Percentiles rank a stretch among this genome's conserved stretches.
Evolutionary conservation across 2,113 vertebrate species (phyloP).

Genomic region (Toxostoma redivivum): DNA sequence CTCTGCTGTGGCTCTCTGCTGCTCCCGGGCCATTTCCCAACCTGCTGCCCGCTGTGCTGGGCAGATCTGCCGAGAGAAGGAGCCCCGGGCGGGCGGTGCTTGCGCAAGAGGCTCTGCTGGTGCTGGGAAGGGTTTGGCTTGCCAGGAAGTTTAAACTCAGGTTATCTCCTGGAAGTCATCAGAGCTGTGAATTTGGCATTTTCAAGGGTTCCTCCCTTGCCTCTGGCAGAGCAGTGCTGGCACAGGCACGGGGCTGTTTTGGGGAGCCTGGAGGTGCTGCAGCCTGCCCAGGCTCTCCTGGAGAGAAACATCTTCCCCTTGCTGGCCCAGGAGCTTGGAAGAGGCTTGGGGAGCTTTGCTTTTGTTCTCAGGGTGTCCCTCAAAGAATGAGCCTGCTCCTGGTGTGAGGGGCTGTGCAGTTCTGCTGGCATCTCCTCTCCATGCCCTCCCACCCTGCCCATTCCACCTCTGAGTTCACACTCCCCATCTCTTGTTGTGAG

Average conservation of each 20-base stretch:
- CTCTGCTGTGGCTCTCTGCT: background rate
- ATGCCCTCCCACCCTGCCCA: background rate
- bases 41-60: background rate
- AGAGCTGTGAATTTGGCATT: background rate
- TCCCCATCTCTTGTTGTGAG: background rate
- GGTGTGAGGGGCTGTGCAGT: fast-evolving
- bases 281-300: background rate
- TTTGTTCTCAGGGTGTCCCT: background rate
- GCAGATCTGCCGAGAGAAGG: background rate
- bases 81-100: background rate
- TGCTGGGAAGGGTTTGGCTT: background rate
- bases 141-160: background rate
- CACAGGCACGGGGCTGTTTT: fast-evolving
- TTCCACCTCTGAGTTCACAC: background rate
- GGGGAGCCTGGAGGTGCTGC: background rate
- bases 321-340: background rate
- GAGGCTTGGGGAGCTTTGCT: background rate
- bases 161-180: background rate
- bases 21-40: background rate
- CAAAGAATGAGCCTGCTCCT: fast-evolving
- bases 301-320: background rate
- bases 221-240: fast-evolving
- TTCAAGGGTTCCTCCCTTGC: background rate
- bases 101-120: background rate
- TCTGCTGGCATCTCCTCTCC: background rate